A percentile compares a stretch with the other conserved stretches of the same genome.
These are phyloP conservation scores for Nomada lathburiana DNA, from an alignment of 2,888 invertebrate species.

Conservation along the genomic window DNA sequence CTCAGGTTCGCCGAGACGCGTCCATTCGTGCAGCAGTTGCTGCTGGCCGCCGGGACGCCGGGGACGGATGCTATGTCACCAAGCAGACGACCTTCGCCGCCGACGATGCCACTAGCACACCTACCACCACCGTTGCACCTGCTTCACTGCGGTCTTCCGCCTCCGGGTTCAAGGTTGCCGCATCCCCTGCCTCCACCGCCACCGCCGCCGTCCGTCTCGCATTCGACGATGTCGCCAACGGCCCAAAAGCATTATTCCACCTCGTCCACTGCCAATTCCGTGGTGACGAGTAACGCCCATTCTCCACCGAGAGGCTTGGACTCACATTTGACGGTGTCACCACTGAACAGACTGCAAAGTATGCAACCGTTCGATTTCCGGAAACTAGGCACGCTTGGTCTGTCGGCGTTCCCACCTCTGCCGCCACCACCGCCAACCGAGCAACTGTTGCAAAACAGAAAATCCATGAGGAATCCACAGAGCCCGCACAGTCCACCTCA, in stretches of 20 bases:
- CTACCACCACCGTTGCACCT: conserved; percentile 82
- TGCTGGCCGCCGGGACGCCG: conserved; percentile 86
- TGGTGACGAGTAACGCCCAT: conserved; percentile 85
- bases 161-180: conserved; percentile 84
- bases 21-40: conserved; percentile 90
- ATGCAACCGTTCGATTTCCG: conserved; percentile 98
- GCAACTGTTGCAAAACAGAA: conserved; percentile 74
- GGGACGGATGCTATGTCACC: conserved; percentile 88
- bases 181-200: conserved; percentile 81
- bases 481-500: conserved; percentile 82
- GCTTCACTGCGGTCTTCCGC: conserved; percentile 83
- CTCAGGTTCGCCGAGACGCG: conserved; percentile 95
- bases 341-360: conserved; percentile 94
- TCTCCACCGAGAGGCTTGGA: conserved; percentile 87
- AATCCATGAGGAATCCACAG: conserved; percentile 78
- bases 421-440: conserved; percentile 77
- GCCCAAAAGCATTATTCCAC: conserved; percentile 85
- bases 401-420: conserved; percentile 86
- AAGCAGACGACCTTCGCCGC: conserved; percentile 88
- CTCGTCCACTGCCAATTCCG: conserved; percentile 61
- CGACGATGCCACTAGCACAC: conserved; percentile 85
- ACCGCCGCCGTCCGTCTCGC: conserved; percentile 82
- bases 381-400: conserved; percentile 88
- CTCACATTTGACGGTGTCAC: conserved; percentile 87
- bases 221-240: conserved; percentile 85